Percentiles rank a stretch among this genome's conserved stretches.
Evolutionary conservation across 2,797 vertebrate genomes (phyloP).

Genomic region (Periparus ater): DNA sequence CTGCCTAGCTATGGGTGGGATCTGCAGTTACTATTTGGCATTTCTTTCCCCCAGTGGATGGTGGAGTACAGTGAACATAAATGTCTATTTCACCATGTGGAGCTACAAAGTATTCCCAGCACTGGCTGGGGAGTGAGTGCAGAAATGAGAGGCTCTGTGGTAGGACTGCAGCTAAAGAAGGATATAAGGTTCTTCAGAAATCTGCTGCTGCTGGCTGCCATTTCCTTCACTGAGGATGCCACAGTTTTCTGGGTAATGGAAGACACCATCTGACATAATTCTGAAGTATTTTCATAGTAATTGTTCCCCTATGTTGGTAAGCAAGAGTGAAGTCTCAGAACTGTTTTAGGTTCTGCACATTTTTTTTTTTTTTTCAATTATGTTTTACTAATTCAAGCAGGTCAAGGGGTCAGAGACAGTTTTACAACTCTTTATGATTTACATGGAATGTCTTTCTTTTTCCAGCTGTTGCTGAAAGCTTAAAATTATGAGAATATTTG

Average conservation of each 20-base stretch:
- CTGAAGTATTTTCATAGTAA: neutral
- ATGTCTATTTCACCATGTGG: neutral
- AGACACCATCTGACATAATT: neutral
- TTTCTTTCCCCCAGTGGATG: neutral
- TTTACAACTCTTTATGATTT: neutral
- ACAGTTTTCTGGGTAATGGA: neutral
- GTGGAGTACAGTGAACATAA: neutral
- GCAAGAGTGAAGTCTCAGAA: neutral
- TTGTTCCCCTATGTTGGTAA: neutral
- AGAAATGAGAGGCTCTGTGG: neutral
- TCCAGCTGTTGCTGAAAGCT: neutral
- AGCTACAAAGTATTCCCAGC: neutral
- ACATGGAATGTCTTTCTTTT: neutral
- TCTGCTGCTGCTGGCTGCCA: neutral
- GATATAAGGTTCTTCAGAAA: neutral
- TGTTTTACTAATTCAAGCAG: neutral
- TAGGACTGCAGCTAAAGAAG: neutral
- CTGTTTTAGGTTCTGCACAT: neutral
- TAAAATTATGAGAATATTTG: neutral
- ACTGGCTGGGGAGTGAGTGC: neutral
- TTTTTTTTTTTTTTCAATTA: neutral
- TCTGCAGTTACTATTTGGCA: neutral
- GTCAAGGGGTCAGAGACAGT: neutral
- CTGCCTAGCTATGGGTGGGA: neutral
- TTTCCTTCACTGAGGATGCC: neutral